These are phyloP conservation scores for Apodemus agrarius DNA, from an alignment of 2,797 vertebrate genomes.

Conservation along the genomic window DNA sequence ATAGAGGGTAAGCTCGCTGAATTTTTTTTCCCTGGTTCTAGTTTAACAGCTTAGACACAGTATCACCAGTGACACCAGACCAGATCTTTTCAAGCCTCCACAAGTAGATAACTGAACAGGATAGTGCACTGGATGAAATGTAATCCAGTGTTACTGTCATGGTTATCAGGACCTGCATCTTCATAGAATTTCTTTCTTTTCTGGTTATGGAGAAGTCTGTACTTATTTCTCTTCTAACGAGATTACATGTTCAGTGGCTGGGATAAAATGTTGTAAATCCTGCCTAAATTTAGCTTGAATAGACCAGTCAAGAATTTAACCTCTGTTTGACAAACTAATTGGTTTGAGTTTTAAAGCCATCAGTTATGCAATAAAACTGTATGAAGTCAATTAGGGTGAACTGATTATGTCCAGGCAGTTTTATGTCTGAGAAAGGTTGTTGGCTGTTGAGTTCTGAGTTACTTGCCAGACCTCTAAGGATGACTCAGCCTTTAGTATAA, in stretches of 20 bases:
- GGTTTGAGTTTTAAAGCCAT: slow-evolving; percentile 83
- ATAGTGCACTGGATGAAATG: background rate
- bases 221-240: slow-evolving; percentile 72
- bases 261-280: slow-evolving; percentile 77
- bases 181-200: background rate
- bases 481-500: slow-evolving; percentile 78
- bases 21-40: background rate
- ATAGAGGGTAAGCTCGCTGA: background rate
- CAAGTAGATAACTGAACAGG: background rate
- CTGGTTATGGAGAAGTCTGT: slow-evolving; percentile 16
- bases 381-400: slow-evolving; percentile 85
- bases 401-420: slow-evolving; percentile 83
- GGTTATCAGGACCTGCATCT: background rate
- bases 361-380: slow-evolving; percentile 86
- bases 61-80: background rate
- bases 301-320: slow-evolving; percentile 80
- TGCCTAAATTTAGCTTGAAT: slow-evolving; percentile 75
- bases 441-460: slow-evolving; percentile 78
- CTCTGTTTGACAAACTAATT: slow-evolving; percentile 85
- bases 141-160: slow-evolving; percentile 30
- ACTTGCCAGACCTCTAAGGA: slow-evolving; percentile 75
- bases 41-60: background rate
- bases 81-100: background rate
- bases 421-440: slow-evolving; percentile 80
- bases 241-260: slow-evolving; percentile 65